These are phyloP conservation scores for Gila robusta DNA, from an alignment of 2,797 vertebrate genomes.

Conservation along the genomic window DNA sequence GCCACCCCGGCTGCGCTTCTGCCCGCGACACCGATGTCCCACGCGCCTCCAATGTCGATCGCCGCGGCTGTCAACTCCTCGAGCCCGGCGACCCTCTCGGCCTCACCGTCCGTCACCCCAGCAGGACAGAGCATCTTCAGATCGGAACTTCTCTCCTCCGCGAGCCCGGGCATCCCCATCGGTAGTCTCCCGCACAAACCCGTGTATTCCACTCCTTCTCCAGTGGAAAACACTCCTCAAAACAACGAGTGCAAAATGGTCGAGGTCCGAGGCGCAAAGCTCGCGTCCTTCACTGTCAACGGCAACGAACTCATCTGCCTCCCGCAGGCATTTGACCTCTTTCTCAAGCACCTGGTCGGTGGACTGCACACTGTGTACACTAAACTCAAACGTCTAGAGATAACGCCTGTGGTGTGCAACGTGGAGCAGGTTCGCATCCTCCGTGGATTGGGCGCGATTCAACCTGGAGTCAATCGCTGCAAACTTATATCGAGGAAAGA, in stretches of 20 bases:
- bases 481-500: conserved; percentile 90
- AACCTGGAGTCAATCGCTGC: conserved; percentile 90
- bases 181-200: conserved; percentile 80
- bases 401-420: conserved; percentile 89
- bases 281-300: conserved; percentile 89
- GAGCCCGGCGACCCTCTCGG: conserved; percentile 85
- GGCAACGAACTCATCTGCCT: conserved; percentile 89
- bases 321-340: conserved; percentile 90
- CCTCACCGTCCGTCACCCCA: conserved; percentile 80
- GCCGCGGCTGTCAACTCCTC: conserved; percentile 85
- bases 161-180: conserved; percentile 72
- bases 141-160: conserved; percentile 81
- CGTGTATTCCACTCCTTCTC: conserved; percentile 95
- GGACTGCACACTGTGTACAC: conserved; percentile 91
- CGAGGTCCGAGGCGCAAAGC: conserved; percentile 90
- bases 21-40: conserved; percentile 87
- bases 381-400: conserved; percentile 90
- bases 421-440: conserved; percentile 91
- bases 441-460: conserved; percentile 88
- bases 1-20: conserved; percentile 90
- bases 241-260: conserved; percentile 99
- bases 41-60: conserved; percentile 85
- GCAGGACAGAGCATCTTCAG: conserved; percentile 84
- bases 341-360: conserved; percentile 90
- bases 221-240: conserved; percentile 97